Conservation (phyloP, 2,888 invertebrate genomes). For the Polyommatus iphigenia region DNA sequence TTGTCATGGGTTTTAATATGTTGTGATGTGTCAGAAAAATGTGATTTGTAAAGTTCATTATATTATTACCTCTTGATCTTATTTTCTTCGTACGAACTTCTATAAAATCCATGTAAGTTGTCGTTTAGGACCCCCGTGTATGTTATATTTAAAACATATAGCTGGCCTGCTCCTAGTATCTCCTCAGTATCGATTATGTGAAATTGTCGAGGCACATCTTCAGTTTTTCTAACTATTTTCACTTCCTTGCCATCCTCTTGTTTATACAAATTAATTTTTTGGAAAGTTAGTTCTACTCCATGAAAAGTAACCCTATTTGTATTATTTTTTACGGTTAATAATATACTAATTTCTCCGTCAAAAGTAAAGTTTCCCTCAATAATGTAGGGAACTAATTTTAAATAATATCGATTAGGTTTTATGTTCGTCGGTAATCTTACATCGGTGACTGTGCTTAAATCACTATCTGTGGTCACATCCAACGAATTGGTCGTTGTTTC, state of each 20-base stretch:
- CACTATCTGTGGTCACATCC: conserved; percentile 45
- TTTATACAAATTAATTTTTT: conserved; percentile 77
- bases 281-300: conserved; percentile 84
- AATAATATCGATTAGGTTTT: conserved; percentile 84
- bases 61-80: conserved; percentile 82
- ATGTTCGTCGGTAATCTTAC: conserved; percentile 86
- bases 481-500: conserved; percentile 55
- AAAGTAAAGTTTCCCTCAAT: conserved; percentile 89
- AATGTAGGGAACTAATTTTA: conserved; percentile 86
- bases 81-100: conserved; percentile 87
- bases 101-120: conserved; percentile 89
- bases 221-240: conserved; percentile 63
- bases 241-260: conserved; percentile 57
- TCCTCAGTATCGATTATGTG: conserved; percentile 83
- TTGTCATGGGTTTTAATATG: background rate
- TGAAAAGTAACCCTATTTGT: conserved; percentile 87
- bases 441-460: conserved; percentile 59
- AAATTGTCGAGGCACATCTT: conserved; percentile 84
- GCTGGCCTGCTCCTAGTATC: conserved; percentile 77
- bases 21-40: background rate
- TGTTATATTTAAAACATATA: conserved; percentile 84
- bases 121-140: conserved; percentile 88
- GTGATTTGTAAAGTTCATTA: background rate
- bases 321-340: conserved; percentile 80
- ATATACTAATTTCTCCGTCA: conserved; percentile 84